Conservation (phyloP, 2,113 vertebrate genomes). For the Stomatorhinus ivindoensis region DNA sequence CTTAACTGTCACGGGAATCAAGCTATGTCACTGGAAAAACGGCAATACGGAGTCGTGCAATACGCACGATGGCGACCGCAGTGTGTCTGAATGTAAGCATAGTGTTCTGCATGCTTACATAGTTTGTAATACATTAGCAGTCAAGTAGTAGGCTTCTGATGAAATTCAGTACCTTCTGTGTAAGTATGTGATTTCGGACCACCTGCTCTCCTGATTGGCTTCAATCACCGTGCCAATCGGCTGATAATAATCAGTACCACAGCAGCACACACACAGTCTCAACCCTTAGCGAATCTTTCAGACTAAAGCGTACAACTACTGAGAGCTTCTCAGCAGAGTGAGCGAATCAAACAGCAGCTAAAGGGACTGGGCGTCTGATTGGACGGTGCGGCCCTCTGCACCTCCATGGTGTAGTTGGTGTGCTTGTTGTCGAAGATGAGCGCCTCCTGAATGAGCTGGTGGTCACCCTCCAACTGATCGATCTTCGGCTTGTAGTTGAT, state of each 20-base stretch:
- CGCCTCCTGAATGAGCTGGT: conserved; percentile 94
- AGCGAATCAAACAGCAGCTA: background rate
- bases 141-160: background rate
- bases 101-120: background rate
- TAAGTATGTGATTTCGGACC: background rate
- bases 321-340: background rate
- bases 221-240: background rate
- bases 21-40: background rate
- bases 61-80: background rate
- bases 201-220: background rate
- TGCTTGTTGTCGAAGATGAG: conserved; percentile 99
- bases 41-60: background rate
- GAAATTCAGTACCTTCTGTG: background rate
- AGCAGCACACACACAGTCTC: background rate
- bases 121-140: background rate
- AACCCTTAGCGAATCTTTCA: background rate
- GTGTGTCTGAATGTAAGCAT: background rate
- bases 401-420: conserved; percentile 99
- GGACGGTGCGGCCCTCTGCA: conserved; percentile 35
- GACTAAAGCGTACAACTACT: background rate
- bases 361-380: background rate
- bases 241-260: background rate
- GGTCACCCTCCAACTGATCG: conserved; percentile 93
- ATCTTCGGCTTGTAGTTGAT: conserved; percentile 99
- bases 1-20: background rate